These are phyloP conservation scores for Esox niger DNA, from an alignment of 2,113 vertebrate genomes.

Conservation along the genomic window DNA sequence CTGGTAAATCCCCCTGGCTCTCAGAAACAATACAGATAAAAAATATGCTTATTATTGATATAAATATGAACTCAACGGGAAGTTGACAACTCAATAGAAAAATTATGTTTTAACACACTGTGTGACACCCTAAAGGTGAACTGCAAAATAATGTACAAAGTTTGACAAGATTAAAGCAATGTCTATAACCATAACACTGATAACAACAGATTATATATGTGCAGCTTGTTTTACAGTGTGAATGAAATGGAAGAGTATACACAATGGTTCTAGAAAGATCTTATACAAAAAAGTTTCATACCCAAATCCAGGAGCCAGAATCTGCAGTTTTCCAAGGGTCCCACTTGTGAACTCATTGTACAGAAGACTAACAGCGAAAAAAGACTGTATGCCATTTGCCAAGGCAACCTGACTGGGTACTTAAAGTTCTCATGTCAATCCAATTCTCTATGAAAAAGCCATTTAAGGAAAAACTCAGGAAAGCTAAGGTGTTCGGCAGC, in stretches of 20 bases:
- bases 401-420: slow-evolving; percentile 56
- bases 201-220: background rate
- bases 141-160: background rate
- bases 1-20: background rate
- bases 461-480: background rate
- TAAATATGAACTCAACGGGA: background rate
- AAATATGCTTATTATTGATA: background rate
- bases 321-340: slow-evolving; percentile 83
- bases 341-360: slow-evolving; percentile 73
- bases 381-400: slow-evolving; percentile 81
- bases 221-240: background rate
- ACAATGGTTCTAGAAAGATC: background rate
- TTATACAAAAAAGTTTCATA: slow-evolving; percentile 65
- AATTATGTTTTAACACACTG: too few species aligned
- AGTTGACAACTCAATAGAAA: background rate
- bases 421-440: background rate
- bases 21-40: background rate
- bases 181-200: background rate
- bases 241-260: background rate
- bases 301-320: slow-evolving; percentile 97
- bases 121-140: too few species aligned
- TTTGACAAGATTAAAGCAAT: background rate
- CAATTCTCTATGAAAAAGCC: background rate
- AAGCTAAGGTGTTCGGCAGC: background rate
- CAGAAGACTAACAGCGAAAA: slow-evolving; percentile 75